phyloP scores from a whole-genome alignment of 1,140 invertebrate genomes.

The Caenorhabditis briggsae region DNA sequence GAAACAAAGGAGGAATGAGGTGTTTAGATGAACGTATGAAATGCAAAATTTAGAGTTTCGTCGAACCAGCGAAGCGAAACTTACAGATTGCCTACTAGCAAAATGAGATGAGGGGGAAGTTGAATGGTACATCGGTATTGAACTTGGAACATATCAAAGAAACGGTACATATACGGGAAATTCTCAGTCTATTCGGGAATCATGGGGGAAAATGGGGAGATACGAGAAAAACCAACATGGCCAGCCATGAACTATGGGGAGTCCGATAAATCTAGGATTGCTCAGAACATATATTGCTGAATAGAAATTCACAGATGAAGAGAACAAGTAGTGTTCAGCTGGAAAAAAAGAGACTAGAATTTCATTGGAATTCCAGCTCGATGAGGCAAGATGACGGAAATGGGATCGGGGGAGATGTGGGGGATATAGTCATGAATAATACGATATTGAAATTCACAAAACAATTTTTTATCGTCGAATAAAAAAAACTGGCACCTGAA shows the following conservation, averaged over 20 bases:
- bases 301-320: not conserved
- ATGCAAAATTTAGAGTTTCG: conserved; percentile 46
- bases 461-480: not conserved
- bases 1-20: conserved; percentile 1
- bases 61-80: conserved; percentile 41
- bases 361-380: not conserved
- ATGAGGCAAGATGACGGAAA: conserved; percentile 11
- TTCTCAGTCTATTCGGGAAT: not conserved
- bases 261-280: no score
- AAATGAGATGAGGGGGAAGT: not conserved
- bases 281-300: no score
- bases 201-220: not conserved
- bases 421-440: not conserved
- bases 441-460: not conserved
- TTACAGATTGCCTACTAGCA: conserved; percentile 24
- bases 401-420: not conserved
- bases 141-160: conserved; percentile 25
- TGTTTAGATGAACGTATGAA: conserved; percentile 31
- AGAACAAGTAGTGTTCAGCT: not conserved
- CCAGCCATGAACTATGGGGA: not conserved
- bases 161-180: conserved; percentile 30
- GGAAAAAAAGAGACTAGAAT: not conserved
- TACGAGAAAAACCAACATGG: not conserved
- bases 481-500: not conserved
- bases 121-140: not conserved